Evolutionary conservation across 2,797 vertebrate genomes (phyloP).

Genomic region (Gobio occitaniae): DNA sequence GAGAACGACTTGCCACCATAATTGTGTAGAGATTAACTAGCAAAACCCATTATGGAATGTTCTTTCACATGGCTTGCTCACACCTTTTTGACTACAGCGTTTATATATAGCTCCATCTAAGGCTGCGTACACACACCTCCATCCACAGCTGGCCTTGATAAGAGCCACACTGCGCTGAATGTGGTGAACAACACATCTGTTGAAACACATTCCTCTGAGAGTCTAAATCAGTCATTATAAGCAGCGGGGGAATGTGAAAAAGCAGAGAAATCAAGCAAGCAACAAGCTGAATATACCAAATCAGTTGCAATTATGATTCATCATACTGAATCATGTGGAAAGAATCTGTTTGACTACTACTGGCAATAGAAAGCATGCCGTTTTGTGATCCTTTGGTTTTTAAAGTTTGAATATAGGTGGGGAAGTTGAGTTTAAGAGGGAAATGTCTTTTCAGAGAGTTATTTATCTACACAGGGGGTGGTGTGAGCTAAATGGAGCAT

Average conservation of each 20-base stretch:
- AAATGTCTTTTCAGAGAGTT: background rate
- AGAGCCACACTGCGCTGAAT: slow-evolving; percentile 21
- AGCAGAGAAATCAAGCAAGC: background rate
- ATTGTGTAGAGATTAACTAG: background rate
- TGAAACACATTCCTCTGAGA: slow-evolving; percentile 41
- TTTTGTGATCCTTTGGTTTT: background rate
- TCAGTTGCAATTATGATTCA: background rate
- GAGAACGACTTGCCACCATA: background rate
- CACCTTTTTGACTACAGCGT: slow-evolving; percentile 17
- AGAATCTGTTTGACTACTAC: background rate
- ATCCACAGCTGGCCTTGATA: slow-evolving; percentile 56
- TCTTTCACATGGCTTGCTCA: background rate
- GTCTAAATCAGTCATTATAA: slow-evolving; percentile 44
- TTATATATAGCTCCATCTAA: slow-evolving; percentile 57
- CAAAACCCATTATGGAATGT: background rate
- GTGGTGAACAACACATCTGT: slow-evolving; percentile 50
- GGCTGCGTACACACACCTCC: slow-evolving; percentile 21
- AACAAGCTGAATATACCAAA: slow-evolving; percentile 24
- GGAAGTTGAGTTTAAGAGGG: background rate
- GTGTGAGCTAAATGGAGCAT: slow-evolving; percentile 38
- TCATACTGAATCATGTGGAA: background rate
- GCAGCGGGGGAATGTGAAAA: slow-evolving; percentile 43
- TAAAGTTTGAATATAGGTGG: background rate
- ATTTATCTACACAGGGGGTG: slow-evolving; percentile 37
- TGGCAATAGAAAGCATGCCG: background rate